phyloP scores from a whole-genome alignment of 2,888 invertebrate genomes.

The Sinotaia quadrata region DNA sequence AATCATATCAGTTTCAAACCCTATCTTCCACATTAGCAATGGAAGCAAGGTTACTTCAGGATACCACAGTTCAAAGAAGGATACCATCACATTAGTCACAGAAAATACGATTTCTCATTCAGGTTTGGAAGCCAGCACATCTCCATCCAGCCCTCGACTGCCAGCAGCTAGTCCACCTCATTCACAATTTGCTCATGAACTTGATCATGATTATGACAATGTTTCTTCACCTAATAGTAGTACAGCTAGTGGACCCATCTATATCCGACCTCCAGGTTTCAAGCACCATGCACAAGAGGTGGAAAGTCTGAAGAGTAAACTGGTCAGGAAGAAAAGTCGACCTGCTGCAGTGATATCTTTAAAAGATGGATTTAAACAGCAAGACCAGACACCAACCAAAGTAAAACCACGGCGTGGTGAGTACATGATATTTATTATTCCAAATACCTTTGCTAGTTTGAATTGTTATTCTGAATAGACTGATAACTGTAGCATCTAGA shows the following conservation, averaged over 20 bases:
- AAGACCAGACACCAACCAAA: slow-evolving; percentile 66
- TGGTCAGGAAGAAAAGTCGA: slow-evolving; percentile 61
- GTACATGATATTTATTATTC: too few relatives aligned
- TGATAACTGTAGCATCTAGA: too few relatives aligned
- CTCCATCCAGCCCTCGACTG: slow-evolving; percentile 23
- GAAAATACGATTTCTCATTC: not conserved
- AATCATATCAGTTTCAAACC: slow-evolving; percentile 1
- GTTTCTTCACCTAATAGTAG: slow-evolving; percentile 66
- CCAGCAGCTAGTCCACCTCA: slow-evolving; percentile 29
- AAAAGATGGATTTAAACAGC: slow-evolving; percentile 56
- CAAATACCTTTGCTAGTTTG: too few relatives aligned
- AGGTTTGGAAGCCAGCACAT: not conserved
- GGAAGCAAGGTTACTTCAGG: not conserved
- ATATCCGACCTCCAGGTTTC: slow-evolving; percentile 68
- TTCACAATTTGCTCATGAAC: slow-evolving; percentile 53
- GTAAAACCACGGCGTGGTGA: slow-evolving; percentile 64
- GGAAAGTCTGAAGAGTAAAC: slow-evolving; percentile 23
- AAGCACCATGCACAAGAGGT: slow-evolving; percentile 69
- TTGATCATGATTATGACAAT: slow-evolving; percentile 67
- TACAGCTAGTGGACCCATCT: slow-evolving; percentile 69
- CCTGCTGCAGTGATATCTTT: slow-evolving; percentile 48
- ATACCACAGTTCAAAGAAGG: slow-evolving; percentile 11
- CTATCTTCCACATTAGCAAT: not conserved
- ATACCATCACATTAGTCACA: not conserved
- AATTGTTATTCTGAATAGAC: too few relatives aligned